Base-by-base conservation (phyloP, 2,797 vertebrate species). In the Coluber constrictor region DNA sequence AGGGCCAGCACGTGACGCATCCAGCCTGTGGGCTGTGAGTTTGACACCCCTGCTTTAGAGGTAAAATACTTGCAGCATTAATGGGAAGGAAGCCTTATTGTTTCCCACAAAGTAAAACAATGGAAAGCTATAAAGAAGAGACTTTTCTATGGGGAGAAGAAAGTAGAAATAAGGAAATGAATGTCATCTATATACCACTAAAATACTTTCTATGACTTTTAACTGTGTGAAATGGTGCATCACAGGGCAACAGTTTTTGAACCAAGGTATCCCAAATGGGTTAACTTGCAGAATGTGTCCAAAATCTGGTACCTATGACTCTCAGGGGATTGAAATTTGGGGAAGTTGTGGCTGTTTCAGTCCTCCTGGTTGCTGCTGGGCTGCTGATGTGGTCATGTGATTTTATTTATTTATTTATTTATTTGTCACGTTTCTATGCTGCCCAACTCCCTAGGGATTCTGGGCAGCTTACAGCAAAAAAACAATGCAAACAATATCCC, bases 1-100 rank as follows among this genome's bases (percentile, higher is more conserved):
- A 2, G 57, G 18, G 57, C 18, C 57, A 59, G 18, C 57, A 59
- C 18, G 1, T 59, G 57, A 18, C 4, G 1, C 5, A 59, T 59
- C 57, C 5, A 0, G 18, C 5, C 57, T 5, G 57, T 0, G 1
- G 57, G 57, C 57, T 5, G 57, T 0, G 5, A 20, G 18, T 59
- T 59, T 59, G 57, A 59, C 57, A 20, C 18, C 5, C 57, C 57
- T 59, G 15, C 8, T 66, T 61, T 88, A 29, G 43, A 3, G 5
- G 3, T 47, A 55, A 74, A 11, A 27, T 20, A 47, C 5, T n/a
- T 70, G 54, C 27, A 15, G 13, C 29, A 43, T 29, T 43, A 79
- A 83, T 83, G 43, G 43, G 9, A 83, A 79, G 16, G 55, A 87
- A 59, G 56, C 29, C 15, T 43, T 59, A n/a, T 25, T 90, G 1